Evolutionary conservation across 2,797 vertebrate genomes (phyloP), one percentile per base, ranked within the genome.

Genomic region (Myripristis murdjan): DNA sequence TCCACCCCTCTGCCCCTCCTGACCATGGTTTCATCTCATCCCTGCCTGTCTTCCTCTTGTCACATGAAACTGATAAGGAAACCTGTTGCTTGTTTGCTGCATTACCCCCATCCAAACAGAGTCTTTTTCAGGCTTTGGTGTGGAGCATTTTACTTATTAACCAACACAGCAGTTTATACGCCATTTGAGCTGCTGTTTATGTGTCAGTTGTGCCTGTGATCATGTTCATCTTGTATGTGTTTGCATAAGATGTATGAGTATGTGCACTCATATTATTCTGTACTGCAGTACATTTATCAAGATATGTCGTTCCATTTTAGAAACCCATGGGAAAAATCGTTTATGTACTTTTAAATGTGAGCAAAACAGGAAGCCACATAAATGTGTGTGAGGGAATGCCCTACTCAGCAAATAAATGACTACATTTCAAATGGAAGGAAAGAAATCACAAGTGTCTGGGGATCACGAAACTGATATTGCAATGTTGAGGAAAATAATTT

Each of bases 61-160:
- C 49, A 26, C 28, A 52, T 7, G 5, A 49, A 23, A 49, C 22
- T 49, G 22, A 49, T 14, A 49, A 12, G 14, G 24, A 14, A 14
- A 20, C 46, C 11, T 22, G 47, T 23, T 23, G 15, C 31, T 58
- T 56, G 39, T 60, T 55, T 35, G 5, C 49, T 63, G 22, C 69
- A 76, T 85, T 75, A 70, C 77, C 44, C 64, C 59, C 52, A 71
- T 79, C 71, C 81, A 76, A 73, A 41, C 35, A 64, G 63, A 49
- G 51, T 46, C 64, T 75, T 60, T 33, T 75, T 56, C 56, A 67
- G 62, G 63, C 53, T n/a, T 18, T 10, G 48, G 54, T 48, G 33
- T 75, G n/a, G n/a, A n/a, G 24, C 73, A 85, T 84, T 82, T 74
- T 72, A 79, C 58, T 77, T 15, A 43, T 14, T 43, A 6, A 15